Conservation (phyloP, 1,140 invertebrate genomes). For the Pachypsylla venusta region DNA sequence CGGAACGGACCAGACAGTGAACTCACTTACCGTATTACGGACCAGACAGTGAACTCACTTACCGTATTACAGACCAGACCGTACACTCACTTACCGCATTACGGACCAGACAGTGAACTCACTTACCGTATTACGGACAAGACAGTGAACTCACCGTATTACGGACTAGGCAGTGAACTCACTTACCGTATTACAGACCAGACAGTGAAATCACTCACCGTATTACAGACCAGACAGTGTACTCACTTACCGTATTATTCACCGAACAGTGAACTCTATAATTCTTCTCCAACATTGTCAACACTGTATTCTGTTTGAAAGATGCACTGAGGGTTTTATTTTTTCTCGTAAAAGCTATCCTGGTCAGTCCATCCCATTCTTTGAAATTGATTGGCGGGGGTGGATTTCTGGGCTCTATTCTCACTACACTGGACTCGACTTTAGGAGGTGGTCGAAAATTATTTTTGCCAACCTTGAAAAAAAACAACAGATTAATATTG, state of each 20-base stretch:
- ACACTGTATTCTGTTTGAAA: conserved; percentile 70
- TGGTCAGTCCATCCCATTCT: conserved; percentile 94
- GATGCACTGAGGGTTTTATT: conserved; percentile 80
- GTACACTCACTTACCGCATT: too few relatives aligned
- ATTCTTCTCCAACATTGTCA: conserved; percentile 79
- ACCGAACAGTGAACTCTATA: conserved; percentile 76
- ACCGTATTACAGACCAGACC: too few relatives aligned
- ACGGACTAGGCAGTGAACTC: too few relatives aligned
- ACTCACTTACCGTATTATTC: conserved; percentile 63
- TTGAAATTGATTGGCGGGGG: conserved; percentile 90
- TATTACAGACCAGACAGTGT: too few relatives aligned
- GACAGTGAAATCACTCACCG: too few relatives aligned
- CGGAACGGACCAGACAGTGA: too few relatives aligned
- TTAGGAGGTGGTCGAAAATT: conserved; percentile 97
- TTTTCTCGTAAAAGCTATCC: conserved; percentile 89
- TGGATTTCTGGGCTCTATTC: conserved; percentile 92
- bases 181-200: too few relatives aligned
- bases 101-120: too few relatives aligned
- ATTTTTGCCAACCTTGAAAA: conserved; percentile 77
- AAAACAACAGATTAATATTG: conserved; percentile 15
- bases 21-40: too few relatives aligned
- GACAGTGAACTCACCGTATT: too few relatives aligned
- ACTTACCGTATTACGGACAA: too few relatives aligned
- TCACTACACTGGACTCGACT: conserved; percentile 96
- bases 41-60: too few relatives aligned